Evolutionary conservation across 2,888 invertebrate genomes (phyloP).

Genomic region (Leptinotarsa juncta): DNA sequence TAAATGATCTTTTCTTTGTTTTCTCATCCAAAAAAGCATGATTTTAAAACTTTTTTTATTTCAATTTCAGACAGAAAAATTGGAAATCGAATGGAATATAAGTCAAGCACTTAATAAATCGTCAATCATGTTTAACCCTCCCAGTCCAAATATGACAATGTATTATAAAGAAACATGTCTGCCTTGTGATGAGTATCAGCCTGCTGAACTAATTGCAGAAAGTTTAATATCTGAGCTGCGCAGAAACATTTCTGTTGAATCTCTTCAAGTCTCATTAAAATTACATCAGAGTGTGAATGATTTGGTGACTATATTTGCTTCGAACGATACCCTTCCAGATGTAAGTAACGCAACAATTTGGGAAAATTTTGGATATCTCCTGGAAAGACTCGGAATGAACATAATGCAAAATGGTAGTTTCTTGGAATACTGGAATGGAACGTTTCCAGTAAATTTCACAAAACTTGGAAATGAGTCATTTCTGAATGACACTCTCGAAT

Average conservation of each 20-base stretch:
- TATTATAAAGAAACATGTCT: conserved; percentile 10
- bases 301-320: background rate
- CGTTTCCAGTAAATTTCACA: conserved; percentile 9
- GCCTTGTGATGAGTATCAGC: background rate
- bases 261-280: background rate
- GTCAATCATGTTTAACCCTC: background rate
- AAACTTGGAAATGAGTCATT: conserved; percentile 24
- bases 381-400: background rate
- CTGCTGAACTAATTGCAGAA: conserved; percentile 3
- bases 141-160: background rate
- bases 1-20: no score
- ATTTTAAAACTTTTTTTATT: background rate
- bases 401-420: background rate
- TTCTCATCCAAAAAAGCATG: no score
- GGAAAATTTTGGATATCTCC: background rate
- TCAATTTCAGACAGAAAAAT: conserved; percentile 67
- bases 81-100: conserved; percentile 68
- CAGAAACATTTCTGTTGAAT: background rate
- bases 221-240: conserved; percentile 15
- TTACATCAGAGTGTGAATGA: background rate
- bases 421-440: background rate
- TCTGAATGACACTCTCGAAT: conserved; percentile 25
- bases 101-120: conserved; percentile 47
- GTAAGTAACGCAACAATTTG: background rate
- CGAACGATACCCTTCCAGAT: background rate